Conservation (phyloP, 2,113 vertebrate genomes). For the Chascanopsetta lugubris region DNA sequence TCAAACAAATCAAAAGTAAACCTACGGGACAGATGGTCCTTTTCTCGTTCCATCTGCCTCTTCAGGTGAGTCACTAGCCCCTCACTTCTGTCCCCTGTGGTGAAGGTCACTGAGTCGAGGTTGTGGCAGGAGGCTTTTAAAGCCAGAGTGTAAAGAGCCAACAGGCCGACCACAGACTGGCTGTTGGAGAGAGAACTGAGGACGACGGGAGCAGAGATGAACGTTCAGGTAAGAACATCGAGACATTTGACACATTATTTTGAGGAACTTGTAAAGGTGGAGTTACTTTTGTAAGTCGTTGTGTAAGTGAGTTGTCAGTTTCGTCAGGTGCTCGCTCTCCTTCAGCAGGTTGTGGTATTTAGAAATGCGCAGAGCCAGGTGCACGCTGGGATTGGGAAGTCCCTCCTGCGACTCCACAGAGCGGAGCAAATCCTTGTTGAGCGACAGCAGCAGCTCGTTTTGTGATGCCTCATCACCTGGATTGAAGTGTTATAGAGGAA, state of each 20-base stretch:
- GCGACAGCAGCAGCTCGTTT: constrained; percentile 63
- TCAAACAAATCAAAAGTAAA: constrained; percentile 3
- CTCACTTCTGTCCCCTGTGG: constrained; percentile 43
- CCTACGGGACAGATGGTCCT: constrained; percentile 74
- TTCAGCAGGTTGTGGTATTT: constrained; percentile 72
- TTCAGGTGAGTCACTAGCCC: constrained; percentile 85
- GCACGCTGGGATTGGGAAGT: constrained; percentile 87
- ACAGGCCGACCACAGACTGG: constrained; percentile 76
- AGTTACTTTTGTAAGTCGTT: constrained; percentile 79
- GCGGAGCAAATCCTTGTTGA: constrained; percentile 83
- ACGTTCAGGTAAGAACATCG: constrained; percentile 1
- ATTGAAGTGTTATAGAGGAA: constrained; percentile 28
- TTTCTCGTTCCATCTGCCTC: constrained; percentile 84
- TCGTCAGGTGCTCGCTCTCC: constrained; percentile 81
- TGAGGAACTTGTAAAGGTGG: not conserved
- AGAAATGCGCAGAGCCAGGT: constrained; percentile 89
- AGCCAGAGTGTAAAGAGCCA: constrained; percentile 88
- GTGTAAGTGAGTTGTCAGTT: constrained; percentile 79
- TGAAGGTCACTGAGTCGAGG: constrained; percentile 58
- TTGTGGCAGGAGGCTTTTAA: constrained; percentile 86
- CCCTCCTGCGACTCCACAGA: constrained; percentile 57
- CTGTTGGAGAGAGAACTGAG: constrained; percentile 47
- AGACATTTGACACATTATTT: not conserved
- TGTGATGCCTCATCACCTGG: constrained; percentile 66
- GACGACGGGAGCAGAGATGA: not conserved